Conservation (phyloP, 2,797 vertebrate genomes). For the Molossus alvarezi region DNA sequence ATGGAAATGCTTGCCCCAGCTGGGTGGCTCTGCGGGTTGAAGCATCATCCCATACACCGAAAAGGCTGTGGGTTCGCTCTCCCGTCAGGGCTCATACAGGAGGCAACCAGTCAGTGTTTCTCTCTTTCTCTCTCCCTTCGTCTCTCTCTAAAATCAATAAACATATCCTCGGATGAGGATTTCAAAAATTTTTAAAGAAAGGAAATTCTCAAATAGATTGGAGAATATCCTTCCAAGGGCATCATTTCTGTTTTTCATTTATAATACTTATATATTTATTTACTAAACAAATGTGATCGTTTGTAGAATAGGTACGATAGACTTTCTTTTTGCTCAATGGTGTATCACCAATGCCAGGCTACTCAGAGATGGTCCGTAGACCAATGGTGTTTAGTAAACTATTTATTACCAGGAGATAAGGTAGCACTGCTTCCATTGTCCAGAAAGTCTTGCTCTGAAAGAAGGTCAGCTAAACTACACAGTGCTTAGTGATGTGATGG, state of each 20-base stretch:
- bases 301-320: not conserved
- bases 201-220: not conserved
- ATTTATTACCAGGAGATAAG: not conserved
- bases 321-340: not conserved
- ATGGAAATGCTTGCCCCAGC: not conserved
- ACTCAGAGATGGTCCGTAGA: not conserved
- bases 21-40: not conserved
- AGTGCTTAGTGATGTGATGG: not conserved
- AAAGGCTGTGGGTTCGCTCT: not conserved
- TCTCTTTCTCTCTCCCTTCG: not conserved
- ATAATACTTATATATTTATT: not conserved
- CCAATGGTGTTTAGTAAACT: not conserved
- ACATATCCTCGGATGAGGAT: not conserved
- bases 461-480: not conserved
- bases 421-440: slow-evolving; percentile 2
- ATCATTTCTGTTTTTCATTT: not conserved
- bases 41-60: not conserved
- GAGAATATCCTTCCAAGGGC: not conserved
- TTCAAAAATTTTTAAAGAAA: not conserved
- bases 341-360: not conserved
- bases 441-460: not conserved
- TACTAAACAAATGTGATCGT: not conserved
- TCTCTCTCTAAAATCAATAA: not conserved
- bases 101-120: not conserved
- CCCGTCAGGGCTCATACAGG: too few relatives aligned